Conservation (phyloP, 2,113 vertebrate species). For the Rhynchopsitta pachyrhyncha region DNA sequence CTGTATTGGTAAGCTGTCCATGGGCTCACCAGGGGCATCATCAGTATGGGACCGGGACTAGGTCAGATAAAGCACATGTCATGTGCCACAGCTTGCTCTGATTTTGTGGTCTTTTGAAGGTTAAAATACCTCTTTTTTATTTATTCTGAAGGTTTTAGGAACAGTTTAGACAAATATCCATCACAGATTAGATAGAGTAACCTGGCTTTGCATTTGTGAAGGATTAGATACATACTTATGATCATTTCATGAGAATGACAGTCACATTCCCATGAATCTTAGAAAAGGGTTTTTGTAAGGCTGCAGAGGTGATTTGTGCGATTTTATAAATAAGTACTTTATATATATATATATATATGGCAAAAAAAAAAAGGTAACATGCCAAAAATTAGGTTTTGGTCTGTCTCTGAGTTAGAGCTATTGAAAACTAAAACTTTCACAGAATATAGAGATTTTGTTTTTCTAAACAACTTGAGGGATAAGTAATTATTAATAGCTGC, state of each 20-base stretch:
- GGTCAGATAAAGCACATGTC: neutral
- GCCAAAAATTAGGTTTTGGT: neutral
- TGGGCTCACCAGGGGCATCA: fast-evolving
- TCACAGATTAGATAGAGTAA: neutral
- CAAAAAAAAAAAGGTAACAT: neutral
- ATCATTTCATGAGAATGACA: neutral
- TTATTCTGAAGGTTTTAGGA: neutral
- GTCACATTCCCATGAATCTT: neutral
- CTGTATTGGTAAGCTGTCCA: fast-evolving
- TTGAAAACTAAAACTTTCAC: neutral
- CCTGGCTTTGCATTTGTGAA: neutral
- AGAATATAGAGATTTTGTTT: neutral
- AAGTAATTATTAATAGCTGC: neutral
- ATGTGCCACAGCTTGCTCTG: neutral
- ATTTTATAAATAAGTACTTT: neutral
- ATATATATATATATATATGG: neutral
- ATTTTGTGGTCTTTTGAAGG: neutral
- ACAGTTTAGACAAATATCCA: neutral
- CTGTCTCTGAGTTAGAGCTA: neutral
- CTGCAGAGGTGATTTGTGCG: neutral
- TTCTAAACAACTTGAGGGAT: neutral
- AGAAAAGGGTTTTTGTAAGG: neutral
- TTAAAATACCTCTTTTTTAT: neutral
- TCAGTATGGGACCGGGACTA: fast-evolving
- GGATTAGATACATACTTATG: neutral